Evolutionary conservation across 2,113 vertebrate genomes (phyloP).

Genomic region (Sporophila hypoxantha): DNA sequence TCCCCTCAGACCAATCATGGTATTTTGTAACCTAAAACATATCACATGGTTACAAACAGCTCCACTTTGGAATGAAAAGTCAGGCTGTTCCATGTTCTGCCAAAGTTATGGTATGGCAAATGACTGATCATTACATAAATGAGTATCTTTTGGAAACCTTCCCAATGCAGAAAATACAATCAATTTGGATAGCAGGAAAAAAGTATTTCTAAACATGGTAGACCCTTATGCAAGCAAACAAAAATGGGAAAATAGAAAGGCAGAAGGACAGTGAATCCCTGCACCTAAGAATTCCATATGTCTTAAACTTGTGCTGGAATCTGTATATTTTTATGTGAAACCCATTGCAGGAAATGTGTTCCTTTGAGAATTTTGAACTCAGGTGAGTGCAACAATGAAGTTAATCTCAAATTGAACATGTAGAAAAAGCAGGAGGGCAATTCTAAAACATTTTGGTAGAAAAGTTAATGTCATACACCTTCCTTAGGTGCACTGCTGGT

Average conservation of each 20-base stretch:
- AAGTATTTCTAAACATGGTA: not conserved
- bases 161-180: not conserved
- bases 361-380: not conserved
- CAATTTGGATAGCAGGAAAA: not conserved
- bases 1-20: not conserved
- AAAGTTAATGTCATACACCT: not conserved
- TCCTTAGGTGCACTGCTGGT: not conserved
- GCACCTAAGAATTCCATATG: not conserved
- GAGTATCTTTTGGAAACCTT: not conserved
- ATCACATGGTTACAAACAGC: not conserved
- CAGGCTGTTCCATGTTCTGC: not conserved
- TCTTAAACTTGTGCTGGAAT: not conserved
- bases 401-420: not conserved
- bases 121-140: not conserved
- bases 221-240: not conserved
- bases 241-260: not conserved
- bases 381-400: not conserved
- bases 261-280: not conserved
- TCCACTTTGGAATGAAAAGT: not conserved
- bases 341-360: not conserved
- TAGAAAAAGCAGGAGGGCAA: not conserved
- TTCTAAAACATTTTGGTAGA: not conserved
- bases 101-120: not conserved
- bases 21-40: not conserved
- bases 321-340: not conserved